Base-by-base conservation (phyloP, 2,113 vertebrate genomes). In the Onychorhynchus coronatus region DNA sequence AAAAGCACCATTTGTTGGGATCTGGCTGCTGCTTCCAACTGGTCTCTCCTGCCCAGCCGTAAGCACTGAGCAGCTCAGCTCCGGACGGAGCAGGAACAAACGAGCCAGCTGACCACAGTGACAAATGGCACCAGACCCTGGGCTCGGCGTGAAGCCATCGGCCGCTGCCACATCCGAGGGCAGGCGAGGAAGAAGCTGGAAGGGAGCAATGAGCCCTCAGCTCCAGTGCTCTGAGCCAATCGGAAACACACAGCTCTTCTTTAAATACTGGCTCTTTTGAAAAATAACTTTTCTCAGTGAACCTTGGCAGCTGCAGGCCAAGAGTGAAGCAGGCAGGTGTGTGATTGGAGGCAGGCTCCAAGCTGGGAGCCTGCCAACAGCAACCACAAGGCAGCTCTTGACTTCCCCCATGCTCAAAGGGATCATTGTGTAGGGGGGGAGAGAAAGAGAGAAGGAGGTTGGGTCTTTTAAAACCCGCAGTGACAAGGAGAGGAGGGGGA, bases 301-400 rank as follows among this genome's bases (percentile, higher is more conserved):
- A 95, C 96, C 95, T 68, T 88, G 95, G 95, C 96, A 97, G 94
- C 97, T 97, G 97, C 95, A 93, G 96, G 95, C 95, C 88, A 96
- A 96, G 91, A 96, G 93, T 68, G 93, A 95, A 89, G 92, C 92
- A 95, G 94, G 96, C 95, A 95, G 97, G 94, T 96, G 93, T 97
- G 95, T 68, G 89, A 95, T 94, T 91, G 71, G 81, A 96, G 92
- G 92, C 89, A 94, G 94, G 27, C 88, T 95, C 92, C 95, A 94
- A 87, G 89, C 92, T 96, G 97, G 96, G 90, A 9, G 85, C 77
- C 91, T 95, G 95, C 97, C 95, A 97, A 93, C 59, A 94, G 93
- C 88, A 95, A 94, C 95, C 96, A 95, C 96, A 96, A 95, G 93
- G 93, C 96, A 95, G 90, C 88, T 96, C 94, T 94, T 94, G 91